Percentiles rank a stretch among this genome's conserved stretches.
Conservation (phyloP, 2,888 invertebrate genomes). For the Polyommatus icarus region DNA sequence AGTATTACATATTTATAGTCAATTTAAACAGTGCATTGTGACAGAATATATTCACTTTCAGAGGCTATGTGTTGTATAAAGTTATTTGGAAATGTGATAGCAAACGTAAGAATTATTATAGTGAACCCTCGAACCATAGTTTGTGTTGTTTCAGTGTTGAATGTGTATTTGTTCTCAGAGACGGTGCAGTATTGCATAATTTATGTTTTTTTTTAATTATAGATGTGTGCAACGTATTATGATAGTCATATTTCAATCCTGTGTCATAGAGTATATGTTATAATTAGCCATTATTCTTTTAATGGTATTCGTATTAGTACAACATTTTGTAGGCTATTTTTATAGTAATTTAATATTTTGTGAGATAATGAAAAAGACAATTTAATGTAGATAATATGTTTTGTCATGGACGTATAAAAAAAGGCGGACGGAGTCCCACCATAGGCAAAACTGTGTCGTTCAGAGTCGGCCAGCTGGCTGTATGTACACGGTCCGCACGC, state of each 20-base stretch:
- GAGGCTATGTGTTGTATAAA: constrained; percentile 27
- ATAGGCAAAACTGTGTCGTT: too few species aligned
- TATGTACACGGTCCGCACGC: too few species aligned
- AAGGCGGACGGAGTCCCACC: too few species aligned
- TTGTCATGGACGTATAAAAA: too few species aligned
- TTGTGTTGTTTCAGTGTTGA: constrained; percentile 3
- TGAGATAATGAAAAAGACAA: constrained; percentile 6
- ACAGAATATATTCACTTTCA: constrained; percentile 18
- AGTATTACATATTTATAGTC: constrained; percentile 33
- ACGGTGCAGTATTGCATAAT: background rate
- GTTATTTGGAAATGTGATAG: constrained; percentile 25
- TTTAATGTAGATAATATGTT: constrained; percentile 9
- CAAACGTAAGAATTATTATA: constrained; percentile 24
- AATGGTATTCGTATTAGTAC: constrained; percentile 4
- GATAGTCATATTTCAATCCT: constrained; percentile 11
- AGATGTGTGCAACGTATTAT: constrained; percentile 20
- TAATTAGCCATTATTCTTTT: background rate
- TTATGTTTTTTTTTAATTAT: background rate
- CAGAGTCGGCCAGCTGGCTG: too few species aligned
- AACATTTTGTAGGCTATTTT: constrained; percentile 21
- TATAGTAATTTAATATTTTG: constrained; percentile 22
- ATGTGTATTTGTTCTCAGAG: constrained; percentile 17
- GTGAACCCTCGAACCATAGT: constrained; percentile 5
- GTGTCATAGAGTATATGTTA: constrained; percentile 6
- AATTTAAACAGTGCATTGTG: constrained; percentile 26